Evolutionary conservation across 2,113 vertebrate genomes (phyloP).

Genomic region (Tyto alba): DNA sequence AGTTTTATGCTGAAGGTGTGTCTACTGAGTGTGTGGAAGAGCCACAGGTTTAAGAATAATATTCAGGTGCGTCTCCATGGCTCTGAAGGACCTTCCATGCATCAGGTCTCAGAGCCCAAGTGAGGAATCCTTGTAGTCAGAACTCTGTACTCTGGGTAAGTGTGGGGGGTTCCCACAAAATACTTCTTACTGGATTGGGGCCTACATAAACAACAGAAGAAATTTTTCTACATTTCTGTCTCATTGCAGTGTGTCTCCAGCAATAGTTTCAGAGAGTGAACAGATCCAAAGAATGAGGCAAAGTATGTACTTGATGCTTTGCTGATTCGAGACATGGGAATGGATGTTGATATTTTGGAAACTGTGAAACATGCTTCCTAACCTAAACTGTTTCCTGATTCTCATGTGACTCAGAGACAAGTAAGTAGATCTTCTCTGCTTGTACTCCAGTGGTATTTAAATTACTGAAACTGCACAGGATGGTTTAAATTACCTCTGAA

Average conservation of each 20-base stretch:
- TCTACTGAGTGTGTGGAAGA: not conserved
- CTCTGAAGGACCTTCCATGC: not conserved
- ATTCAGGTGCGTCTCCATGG: not conserved
- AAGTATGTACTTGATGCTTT: not conserved
- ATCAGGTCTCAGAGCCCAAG: not conserved
- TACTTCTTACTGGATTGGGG: not conserved
- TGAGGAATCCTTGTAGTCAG: not conserved
- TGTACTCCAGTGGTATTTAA: not conserved
- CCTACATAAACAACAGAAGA: not conserved
- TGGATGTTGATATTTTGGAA: not conserved
- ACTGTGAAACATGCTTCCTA: not conserved
- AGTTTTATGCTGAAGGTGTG: not conserved
- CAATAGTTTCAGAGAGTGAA: not conserved
- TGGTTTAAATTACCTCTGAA: conserved; percentile 56
- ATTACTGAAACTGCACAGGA: not conserved
- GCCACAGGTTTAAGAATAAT: not conserved
- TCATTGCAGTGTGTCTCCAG: not conserved
- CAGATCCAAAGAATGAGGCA: not conserved
- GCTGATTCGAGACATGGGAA: not conserved
- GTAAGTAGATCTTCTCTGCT: not conserved
- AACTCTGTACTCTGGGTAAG: not conserved
- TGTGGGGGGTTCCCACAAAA: not conserved
- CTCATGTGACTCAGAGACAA: not conserved
- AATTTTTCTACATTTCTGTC: not conserved
- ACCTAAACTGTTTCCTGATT: not conserved